These are phyloP conservation scores for Coranthus polyacanthus DNA, from an alignment of 2,797 vertebrate genomes.

Conservation along the genomic window DNA sequence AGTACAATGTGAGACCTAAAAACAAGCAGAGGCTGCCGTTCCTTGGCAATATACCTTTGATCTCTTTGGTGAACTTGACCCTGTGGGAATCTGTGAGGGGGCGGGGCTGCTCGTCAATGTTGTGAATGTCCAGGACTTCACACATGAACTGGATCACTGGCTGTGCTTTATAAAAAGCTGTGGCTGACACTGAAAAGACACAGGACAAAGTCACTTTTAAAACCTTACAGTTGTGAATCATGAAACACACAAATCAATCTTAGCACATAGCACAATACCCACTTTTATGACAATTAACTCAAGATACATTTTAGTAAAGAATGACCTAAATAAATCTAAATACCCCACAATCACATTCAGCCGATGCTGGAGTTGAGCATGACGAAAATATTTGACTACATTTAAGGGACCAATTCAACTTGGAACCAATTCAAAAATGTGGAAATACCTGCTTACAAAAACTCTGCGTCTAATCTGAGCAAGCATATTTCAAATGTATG, in stretches of 20 bases:
- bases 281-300: no score
- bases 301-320: no score
- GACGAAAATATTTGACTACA: no score
- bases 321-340: background rate
- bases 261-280: background rate
- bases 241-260: background rate
- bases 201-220: background rate
- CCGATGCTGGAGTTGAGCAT: no score
- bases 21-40: conserved; percentile 4
- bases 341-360: background rate
- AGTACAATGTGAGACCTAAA: background rate
- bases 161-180: conserved; percentile 99
- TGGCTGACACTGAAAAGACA: conserved; percentile 92
- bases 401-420: no score
- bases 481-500: no score
- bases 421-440: no score
- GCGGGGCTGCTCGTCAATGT: conserved; percentile 97
- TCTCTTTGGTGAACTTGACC: conserved; percentile 99
- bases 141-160: conserved; percentile 99
- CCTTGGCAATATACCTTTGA: conserved; percentile 88
- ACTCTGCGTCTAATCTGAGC: no score
- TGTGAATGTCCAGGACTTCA: conserved; percentile 99
- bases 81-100: conserved; percentile 98
- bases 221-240: background rate
- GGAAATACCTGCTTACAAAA: no score